Percentiles rank a stretch among this genome's conserved stretches.
Conservation (phyloP, 2,113 vertebrate species). For the Lontra canadensis region DNA sequence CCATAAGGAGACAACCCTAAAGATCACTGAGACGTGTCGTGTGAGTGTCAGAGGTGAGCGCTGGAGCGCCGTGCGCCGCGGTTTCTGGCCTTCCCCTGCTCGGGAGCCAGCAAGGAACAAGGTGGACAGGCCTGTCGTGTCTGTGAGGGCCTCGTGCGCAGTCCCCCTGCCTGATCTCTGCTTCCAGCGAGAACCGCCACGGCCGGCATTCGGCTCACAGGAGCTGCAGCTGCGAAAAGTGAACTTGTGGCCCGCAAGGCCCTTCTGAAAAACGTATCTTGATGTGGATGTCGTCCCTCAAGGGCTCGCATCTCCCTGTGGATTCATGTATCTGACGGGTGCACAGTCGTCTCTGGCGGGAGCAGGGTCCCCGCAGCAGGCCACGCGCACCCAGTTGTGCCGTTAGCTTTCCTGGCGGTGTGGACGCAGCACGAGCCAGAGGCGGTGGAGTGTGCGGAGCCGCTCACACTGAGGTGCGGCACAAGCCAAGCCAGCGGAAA, state of each 20-base stretch:
- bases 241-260: background rate
- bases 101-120: rapidly evolving
- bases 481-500: background rate
- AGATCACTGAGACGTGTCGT: background rate
- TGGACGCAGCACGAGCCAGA: rapidly evolving
- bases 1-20: background rate
- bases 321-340: rapidly evolving
- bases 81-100: background rate
- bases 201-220: no score
- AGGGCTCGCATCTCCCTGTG: background rate
- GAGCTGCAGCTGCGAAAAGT: background rate
- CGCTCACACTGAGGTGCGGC: background rate
- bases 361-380: background rate
- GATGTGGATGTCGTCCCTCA: background rate
- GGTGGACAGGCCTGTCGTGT: no score
- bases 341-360: rapidly evolving
- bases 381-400: rapidly evolving
- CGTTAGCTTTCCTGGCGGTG: rapidly evolving
- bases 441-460: rapidly evolving
- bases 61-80: rapidly evolving
- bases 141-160: background rate
- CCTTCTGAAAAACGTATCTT: background rate
- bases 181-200: background rate
- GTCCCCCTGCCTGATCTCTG: background rate
- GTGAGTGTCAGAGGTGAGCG: rapidly evolving